Evolutionary conservation across 1,140 invertebrate species (phyloP).

Genomic region (Brachionus manjavacas): DNA sequence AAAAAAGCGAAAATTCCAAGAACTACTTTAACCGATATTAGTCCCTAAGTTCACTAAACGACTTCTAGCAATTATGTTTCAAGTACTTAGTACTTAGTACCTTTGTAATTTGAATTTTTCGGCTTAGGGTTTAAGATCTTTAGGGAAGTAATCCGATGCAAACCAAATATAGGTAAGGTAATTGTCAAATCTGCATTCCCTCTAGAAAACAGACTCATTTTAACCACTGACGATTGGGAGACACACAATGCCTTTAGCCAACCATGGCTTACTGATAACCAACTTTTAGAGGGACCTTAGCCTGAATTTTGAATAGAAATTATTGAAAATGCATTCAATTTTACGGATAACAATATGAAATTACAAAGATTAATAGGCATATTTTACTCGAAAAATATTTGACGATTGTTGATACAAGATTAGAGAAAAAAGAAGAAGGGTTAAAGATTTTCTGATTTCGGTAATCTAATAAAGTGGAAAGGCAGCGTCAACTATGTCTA

Average conservation of each 20-base stretch:
- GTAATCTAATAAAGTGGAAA: too few relatives aligned
- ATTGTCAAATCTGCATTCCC: not conserved
- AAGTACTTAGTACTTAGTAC: not conserved
- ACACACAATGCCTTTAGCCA: not conserved
- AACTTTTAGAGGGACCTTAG: too few relatives aligned
- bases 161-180: not conserved
- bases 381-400: too few relatives aligned
- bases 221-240: not conserved
- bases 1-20: not conserved
- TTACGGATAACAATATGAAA: too few relatives aligned
- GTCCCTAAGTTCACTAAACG: not conserved
- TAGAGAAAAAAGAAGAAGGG: too few relatives aligned
- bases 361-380: too few relatives aligned
- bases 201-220: not conserved
- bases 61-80: not conserved
- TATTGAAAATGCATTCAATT: too few relatives aligned
- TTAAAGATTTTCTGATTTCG: too few relatives aligned
- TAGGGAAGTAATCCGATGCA: not conserved
- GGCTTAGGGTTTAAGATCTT: not conserved
- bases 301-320: too few relatives aligned
- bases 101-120: not conserved
- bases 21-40: not conserved
- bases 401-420: too few relatives aligned
- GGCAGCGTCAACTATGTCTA: too few relatives aligned
- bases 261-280: not conserved